Evolutionary conservation across 1,140 invertebrate genomes (phyloP).

Genomic region (Chelonus insularis): DNA sequence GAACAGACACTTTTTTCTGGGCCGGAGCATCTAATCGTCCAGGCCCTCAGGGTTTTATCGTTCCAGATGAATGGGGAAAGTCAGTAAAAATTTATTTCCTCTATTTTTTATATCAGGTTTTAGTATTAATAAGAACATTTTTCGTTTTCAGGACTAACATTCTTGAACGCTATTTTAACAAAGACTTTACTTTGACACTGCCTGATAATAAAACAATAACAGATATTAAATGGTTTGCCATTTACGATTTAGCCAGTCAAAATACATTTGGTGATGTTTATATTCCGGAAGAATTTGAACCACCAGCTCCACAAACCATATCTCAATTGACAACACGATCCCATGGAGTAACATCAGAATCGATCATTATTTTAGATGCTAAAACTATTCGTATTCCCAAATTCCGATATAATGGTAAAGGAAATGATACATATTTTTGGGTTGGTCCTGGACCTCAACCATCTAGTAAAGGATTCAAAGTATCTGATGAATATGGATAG

Average conservation of each 20-base stretch:
- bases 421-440: conserved; percentile 82
- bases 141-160: conserved; percentile 78
- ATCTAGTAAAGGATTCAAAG: conserved; percentile 74
- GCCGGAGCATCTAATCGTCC: conserved; percentile 84
- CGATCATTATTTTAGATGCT: conserved; percentile 77
- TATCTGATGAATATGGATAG: conserved; percentile 92
- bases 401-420: conserved; percentile 77
- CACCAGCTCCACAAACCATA: conserved; percentile 75
- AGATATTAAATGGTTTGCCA: conserved; percentile 87
- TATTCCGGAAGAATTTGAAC: conserved; percentile 88
- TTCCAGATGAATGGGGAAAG: conserved; percentile 86
- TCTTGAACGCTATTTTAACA: conserved; percentile 81
- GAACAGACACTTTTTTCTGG: conserved; percentile 91
- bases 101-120: no score
- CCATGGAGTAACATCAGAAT: conserved; percentile 72
- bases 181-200: conserved; percentile 79
- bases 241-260: conserved; percentile 84
- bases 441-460: conserved; percentile 86
- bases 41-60: conserved; percentile 87
- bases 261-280: conserved; percentile 89
- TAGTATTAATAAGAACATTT: background rate
- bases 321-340: conserved; percentile 71
- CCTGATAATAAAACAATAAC: conserved; percentile 86
- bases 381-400: conserved; percentile 78
- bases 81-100: conserved; percentile 55